Percentiles rank a stretch among this genome's conserved stretches.
phyloP scores from a whole-genome alignment of 1,140 invertebrate species.

The Cydia pomonella region DNA sequence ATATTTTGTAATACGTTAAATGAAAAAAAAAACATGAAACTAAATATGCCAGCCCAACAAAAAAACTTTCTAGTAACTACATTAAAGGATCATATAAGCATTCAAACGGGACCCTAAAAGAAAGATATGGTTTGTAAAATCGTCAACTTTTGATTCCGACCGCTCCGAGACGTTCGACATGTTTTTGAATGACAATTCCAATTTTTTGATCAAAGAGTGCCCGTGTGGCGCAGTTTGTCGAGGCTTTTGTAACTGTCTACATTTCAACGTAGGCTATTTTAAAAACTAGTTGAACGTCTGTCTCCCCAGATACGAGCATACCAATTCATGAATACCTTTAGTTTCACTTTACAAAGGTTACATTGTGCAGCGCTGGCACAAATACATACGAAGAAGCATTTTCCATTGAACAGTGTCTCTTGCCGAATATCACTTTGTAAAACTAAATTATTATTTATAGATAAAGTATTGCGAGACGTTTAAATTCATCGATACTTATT shows the following conservation, averaged over 20 bases:
- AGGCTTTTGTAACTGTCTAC: conserved; percentile 21
- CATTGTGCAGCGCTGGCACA: conserved; percentile 4
- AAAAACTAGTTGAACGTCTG: conserved; percentile 23
- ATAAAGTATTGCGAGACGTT: not conserved
- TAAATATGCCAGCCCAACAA: not conserved
- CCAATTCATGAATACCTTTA: conserved; percentile 29
- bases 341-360: conserved; percentile 32
- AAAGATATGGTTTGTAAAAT: not conserved
- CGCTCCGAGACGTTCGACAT: conserved; percentile 31
- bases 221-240: conserved; percentile 37
- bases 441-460: not conserved
- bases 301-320: conserved; percentile 14
- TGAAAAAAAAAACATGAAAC: not conserved
- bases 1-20: no score
- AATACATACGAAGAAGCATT: conserved; percentile 5
- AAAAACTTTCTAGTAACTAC: not conserved
- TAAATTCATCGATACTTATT: not conserved
- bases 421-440: not conserved
- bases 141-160: not conserved
- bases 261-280: conserved; percentile 18
- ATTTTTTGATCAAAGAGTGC: conserved; percentile 45
- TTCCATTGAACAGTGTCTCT: not conserved
- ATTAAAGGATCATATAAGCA: not conserved
- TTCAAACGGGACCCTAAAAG: not conserved
- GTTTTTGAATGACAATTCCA: conserved; percentile 44